Base-by-base conservation (phyloP, 2,797 vertebrate genomes). In the Crax fasciolata region DNA sequence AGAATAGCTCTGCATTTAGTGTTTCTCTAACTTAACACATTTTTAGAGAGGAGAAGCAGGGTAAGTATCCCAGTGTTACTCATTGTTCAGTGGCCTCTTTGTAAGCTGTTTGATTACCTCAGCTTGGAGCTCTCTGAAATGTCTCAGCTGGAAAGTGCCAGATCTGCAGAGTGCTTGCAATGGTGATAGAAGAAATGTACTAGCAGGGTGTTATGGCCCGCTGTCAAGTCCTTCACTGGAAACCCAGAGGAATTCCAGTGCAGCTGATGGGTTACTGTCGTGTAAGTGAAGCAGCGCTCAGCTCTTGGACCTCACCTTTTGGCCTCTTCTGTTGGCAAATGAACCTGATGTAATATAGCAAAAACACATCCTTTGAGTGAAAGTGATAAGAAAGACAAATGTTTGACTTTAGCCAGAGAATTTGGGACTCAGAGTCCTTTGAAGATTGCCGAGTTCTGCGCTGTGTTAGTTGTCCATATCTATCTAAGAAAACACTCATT, bases 401-500 rank as follows among this genome's bases (percentile, higher is more conserved):
- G 95, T 91, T 97, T 97, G 79, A 86, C 88, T 97, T 94, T 77
- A 78, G 91, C 93, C 84, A 67, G 71, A 84, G 91, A 94, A 95
- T 96, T 89, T 96, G 89, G 91, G 91, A 85, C 38, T 88, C 75
- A 57, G 93, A 73, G 57, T 70, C 75, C 93, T 95, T 89, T 97
- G 97, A 97, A 96, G 96, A 84, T 75, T 90, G 78, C 65, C 0
- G 84, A 96, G 89, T 82, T 73, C 97, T 95, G 96, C 0, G 41
- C 89, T 96, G 77, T 95, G 97, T 97, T 97, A 93, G 46, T 77
- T 3, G 43, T 63, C 88, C 71, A 9, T 90, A 96, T 97, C 97
- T 97, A 84, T 92, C 91, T 96, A 96, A 93, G 92, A 97, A 98
- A 97, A 95, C 93, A 96, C 91, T 90, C 95, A 87, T 98, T 97